These are phyloP conservation scores for Apis mellifera DNA, from an alignment of 1,140 invertebrate species.

Conservation along the genomic window Amel_HAv3.1 CM009946.2:4907501-4908000, in stretches of 20 bases:
- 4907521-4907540: conserved; percentile 2
- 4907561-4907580: neutral
- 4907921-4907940: conserved; percentile 15
- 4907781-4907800: conserved; percentile 38
- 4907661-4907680: conserved; percentile 25
- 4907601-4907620: conserved; percentile 12
- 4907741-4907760: conserved; percentile 30
- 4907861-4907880: neutral
- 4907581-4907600: neutral
- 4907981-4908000: conserved; percentile 48
- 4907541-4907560: neutral
- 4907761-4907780: conserved; percentile 28
- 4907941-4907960: conserved; percentile 41
- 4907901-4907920: conserved; percentile 28
- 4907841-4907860: conserved; percentile 1
- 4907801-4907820: conserved; percentile 17
- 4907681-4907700: conserved; percentile 42
- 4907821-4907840: conserved; percentile 33
- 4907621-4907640: conserved; percentile 1
- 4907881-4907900: conserved; percentile 17
- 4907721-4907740: conserved; percentile 4
- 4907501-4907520: conserved; percentile 10
- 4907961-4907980: conserved; percentile 34
- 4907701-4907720: neutral
- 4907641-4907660: neutral